phyloP scores from a whole-genome alignment of 2,113 vertebrate genomes.

The Pandion haliaetus region DNA sequence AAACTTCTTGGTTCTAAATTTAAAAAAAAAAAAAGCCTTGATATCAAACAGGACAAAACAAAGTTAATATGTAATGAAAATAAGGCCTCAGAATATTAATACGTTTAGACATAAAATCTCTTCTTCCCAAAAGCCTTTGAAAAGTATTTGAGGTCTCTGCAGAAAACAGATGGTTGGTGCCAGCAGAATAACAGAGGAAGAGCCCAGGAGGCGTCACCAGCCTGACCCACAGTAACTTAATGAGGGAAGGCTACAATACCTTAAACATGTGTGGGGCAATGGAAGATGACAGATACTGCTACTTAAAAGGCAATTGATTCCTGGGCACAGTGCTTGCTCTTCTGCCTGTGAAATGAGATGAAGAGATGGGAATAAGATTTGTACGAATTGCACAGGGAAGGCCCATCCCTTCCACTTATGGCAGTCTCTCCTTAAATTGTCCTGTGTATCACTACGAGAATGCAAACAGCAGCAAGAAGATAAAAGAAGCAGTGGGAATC shows the following conservation, averaged over 20 bases:
- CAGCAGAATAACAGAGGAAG: not conserved
- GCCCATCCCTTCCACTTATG: not conserved
- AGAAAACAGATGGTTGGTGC: not conserved
- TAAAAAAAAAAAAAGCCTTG: not conserved
- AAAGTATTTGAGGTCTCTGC: not conserved
- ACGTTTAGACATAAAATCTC: not conserved
- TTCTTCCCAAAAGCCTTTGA: not conserved
- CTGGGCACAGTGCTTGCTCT: not conserved
- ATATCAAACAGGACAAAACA: not conserved
- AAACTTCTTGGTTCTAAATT: not conserved
- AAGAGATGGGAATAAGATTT: not conserved
- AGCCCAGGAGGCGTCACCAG: not conserved
- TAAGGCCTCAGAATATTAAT: not conserved
- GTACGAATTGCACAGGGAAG: not conserved
- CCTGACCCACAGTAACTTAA: not conserved
- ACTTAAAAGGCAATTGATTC: fast-evolving
- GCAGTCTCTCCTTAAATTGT: not conserved
- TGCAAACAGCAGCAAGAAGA: not conserved
- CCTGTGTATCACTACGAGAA: not conserved
- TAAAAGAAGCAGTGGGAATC: not conserved
- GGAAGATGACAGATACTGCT: not conserved
- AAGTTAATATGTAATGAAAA: not conserved
- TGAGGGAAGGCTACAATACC: not conserved
- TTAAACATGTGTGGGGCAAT: not conserved
- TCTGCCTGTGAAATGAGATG: not conserved